These are phyloP conservation scores for Erithacus rubecula DNA, from an alignment of 2,797 vertebrate genomes.

Conservation along the genomic window DNA sequence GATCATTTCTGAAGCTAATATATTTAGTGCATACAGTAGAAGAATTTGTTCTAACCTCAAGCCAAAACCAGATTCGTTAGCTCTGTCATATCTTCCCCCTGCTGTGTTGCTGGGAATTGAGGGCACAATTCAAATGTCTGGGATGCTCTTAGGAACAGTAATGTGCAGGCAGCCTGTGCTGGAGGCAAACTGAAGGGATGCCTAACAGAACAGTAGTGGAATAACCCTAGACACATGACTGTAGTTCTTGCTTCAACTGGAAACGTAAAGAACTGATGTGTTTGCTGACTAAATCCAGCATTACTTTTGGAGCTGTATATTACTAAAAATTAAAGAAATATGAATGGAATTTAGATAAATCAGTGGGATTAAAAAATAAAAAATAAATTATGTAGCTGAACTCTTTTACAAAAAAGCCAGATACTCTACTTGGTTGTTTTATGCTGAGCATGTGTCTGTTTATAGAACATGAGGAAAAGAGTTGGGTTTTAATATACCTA, in stretches of 20 bases:
- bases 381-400: not conserved
- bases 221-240: not conserved
- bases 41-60: not conserved
- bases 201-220: not conserved
- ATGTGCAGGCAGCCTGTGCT: not conserved
- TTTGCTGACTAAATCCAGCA: not conserved
- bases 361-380: not conserved
- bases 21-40: not conserved
- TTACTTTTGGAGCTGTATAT: not conserved
- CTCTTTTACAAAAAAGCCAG: not conserved
- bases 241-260: not conserved
- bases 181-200: not conserved
- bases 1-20: not conserved
- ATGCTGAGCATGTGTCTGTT: not conserved
- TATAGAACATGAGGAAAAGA: not conserved
- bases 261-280: not conserved
- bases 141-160: not conserved
- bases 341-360: not conserved
- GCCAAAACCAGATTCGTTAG: not conserved
- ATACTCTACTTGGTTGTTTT: not conserved
- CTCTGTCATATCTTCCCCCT: not conserved
- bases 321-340: not conserved
- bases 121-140: not conserved
- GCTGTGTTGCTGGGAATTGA: not conserved
- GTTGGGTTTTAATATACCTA: not conserved